Conservation (phyloP, 2,888 invertebrate species). For the Tuta absoluta region DNA sequence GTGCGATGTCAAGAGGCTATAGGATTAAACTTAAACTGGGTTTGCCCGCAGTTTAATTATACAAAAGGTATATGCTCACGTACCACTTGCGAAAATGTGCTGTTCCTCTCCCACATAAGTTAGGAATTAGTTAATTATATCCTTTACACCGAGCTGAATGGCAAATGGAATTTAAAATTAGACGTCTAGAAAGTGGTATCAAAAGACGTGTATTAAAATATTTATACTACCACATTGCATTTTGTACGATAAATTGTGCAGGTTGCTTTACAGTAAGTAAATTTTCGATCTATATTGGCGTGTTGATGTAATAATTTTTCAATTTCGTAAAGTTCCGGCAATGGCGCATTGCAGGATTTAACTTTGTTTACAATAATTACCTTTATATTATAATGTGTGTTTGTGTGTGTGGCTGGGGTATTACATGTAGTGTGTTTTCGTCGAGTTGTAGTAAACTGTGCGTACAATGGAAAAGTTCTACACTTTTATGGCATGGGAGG, state of each 20-base stretch:
- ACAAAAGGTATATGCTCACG: slow-evolving; percentile 73
- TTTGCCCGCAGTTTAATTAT: slow-evolving; percentile 79
- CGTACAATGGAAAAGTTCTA: slow-evolving; percentile 61
- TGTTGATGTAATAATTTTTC: slow-evolving; percentile 50
- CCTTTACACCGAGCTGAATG: slow-evolving; percentile 61
- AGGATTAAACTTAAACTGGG: slow-evolving; percentile 80
- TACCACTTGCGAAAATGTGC: slow-evolving; percentile 64
- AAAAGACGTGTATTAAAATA: slow-evolving; percentile 37
- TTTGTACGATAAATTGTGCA: slow-evolving; percentile 27
- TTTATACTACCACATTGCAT: slow-evolving; percentile 19
- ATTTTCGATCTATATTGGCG: slow-evolving; percentile 42
- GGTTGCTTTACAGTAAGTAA: slow-evolving; percentile 35
- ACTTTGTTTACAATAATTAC: slow-evolving; percentile 52
- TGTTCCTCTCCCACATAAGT: slow-evolving; percentile 63
- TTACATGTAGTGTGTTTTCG: slow-evolving; percentile 51
- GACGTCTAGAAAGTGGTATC: slow-evolving; percentile 56
- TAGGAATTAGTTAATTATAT: slow-evolving; percentile 74
- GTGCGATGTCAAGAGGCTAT: slow-evolving; percentile 80
- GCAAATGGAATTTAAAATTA: slow-evolving; percentile 70
- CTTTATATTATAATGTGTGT: slow-evolving; percentile 43
- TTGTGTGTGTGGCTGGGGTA: slow-evolving; percentile 44
- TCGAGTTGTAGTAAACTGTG: slow-evolving; percentile 57
- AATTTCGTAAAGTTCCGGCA: slow-evolving; percentile 50
- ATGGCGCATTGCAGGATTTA: slow-evolving; percentile 65
- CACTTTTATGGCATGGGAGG: slow-evolving; percentile 61